Evolutionary conservation across 2,113 vertebrate genomes (phyloP), one percentile per base, ranked within the genome.

Genomic region (Pyxicephalus adspersus): DNA sequence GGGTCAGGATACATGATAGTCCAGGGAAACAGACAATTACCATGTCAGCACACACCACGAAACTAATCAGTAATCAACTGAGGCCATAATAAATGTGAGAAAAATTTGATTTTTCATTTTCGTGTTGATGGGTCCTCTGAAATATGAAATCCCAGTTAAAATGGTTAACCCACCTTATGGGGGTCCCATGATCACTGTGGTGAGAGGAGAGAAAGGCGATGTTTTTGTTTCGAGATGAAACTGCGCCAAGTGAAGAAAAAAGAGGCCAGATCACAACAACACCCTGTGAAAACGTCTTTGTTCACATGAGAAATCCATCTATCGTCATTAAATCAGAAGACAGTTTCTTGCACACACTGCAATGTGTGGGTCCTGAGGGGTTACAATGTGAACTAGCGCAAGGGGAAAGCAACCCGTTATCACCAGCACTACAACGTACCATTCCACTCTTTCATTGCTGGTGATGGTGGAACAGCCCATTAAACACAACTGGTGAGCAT

Each of bases 281-380:
- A 50, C 79, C 67, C 50, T 73, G 61, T 65, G 70, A 81, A 81
- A 73, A 57, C 58, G 64, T 81, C 79, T 70, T 81, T 81, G 79
- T 74, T 81, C 74, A 81, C 70, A 74, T n/a, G 26, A 66, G 50
- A 61, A 81, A 74, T 28, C 70, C 38, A 81, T 81, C 79, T 64
- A 81, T 81, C 79, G 55, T 81, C 79, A 81, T 81, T 81, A 81
- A 38, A 22, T 2, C 63, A 61, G 79, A 74, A 61, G 79, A 81
- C 79, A 74, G 70, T 70, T 81, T 73, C 38, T 72, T 81, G 78
- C 23, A 81, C 57, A 15, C 38, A 61, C 78, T 81, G 57, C 57
- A 63, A 58, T 51, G 58, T 70, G 52, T 57, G 77, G 57, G 66
- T 71, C 68, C 78, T 25, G 20, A 73, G 68, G 78, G 68, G 78